Evolutionary conservation across 2,113 vertebrate species (phyloP).

Genomic region (Oryzias curvinotus): DNA sequence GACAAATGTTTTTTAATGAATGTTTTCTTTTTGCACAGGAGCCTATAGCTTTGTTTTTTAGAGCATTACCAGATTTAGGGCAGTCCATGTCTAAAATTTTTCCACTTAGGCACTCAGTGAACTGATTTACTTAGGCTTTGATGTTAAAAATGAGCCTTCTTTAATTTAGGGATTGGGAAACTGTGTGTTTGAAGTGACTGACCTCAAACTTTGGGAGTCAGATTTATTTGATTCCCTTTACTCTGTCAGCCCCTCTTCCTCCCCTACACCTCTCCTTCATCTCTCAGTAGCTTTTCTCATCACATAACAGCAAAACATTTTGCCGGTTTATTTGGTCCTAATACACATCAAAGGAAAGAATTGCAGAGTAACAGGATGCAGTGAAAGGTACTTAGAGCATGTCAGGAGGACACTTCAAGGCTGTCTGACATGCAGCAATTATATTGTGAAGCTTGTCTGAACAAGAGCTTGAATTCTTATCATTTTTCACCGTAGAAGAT

Average conservation of each 20-base stretch:
- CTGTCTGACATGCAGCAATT: slow-evolving; percentile 1
- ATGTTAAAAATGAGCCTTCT: background rate
- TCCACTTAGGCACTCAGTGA: background rate
- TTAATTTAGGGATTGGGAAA: background rate
- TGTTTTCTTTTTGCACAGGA: background rate
- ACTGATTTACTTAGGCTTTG: slow-evolving; percentile 1
- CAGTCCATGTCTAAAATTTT: background rate
- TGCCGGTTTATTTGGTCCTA: background rate
- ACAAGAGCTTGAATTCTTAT: background rate
- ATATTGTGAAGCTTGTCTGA: background rate
- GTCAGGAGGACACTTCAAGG: background rate
- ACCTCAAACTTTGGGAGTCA: background rate
- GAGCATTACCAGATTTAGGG: background rate
- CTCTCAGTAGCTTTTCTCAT: background rate
- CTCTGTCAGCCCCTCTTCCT: background rate
- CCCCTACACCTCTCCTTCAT: background rate
- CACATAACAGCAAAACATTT: background rate
- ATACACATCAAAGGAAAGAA: background rate
- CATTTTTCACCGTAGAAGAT: background rate
- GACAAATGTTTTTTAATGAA: background rate
- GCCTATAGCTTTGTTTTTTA: background rate
- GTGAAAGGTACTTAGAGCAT: background rate
- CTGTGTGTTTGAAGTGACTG: background rate
- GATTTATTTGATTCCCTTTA: slow-evolving; percentile 5
- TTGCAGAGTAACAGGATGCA: background rate